These are phyloP conservation scores for Phthorimaea operculella DNA, from an alignment of 1,140 invertebrate genomes.

Conservation along the genomic window DNA sequence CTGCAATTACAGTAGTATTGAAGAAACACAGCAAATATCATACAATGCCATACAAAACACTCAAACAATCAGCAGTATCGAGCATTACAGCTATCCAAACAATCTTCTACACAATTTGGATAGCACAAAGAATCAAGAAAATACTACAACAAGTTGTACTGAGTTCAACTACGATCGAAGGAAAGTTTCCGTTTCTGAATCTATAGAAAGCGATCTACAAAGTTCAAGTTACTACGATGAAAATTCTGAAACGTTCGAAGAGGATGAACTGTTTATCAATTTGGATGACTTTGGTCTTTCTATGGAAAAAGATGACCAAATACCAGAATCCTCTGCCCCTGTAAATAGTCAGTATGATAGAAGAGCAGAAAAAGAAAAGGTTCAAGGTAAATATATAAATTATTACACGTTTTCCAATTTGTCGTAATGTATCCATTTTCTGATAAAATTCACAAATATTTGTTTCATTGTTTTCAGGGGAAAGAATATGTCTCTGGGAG, in stretches of 20 bases:
- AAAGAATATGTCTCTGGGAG: conserved; percentile 81
- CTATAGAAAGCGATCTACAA: conserved; percentile 53
- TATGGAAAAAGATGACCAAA: conserved; percentile 35
- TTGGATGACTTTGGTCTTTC: conserved; percentile 53
- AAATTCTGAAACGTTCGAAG: conserved; percentile 54
- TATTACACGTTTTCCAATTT: no score
- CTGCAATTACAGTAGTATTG: conserved; percentile 46
- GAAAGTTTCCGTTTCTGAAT: conserved; percentile 53
- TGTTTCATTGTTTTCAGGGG: conserved; percentile 44
- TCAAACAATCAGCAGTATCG: conserved; percentile 46
- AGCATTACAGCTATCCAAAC: conserved; percentile 61
- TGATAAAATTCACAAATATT: conserved; percentile 2
- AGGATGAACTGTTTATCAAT: conserved; percentile 58
- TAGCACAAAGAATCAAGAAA: conserved; percentile 40
- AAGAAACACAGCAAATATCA: conserved; percentile 24
- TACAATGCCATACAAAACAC: conserved; percentile 27
- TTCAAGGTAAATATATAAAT: conserved; percentile 33
- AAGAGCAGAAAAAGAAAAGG: conserved; percentile 37
- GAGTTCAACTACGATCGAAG: conserved; percentile 57
- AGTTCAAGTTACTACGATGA: conserved; percentile 57
- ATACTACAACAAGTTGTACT: conserved; percentile 55
- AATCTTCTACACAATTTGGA: conserved; percentile 57
- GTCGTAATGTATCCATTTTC: background rate
- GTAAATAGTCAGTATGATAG: conserved; percentile 12
- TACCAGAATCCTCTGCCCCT: background rate